Evolutionary conservation across 2,113 vertebrate species (phyloP).

Genomic region (Platysteira castanea): DNA sequence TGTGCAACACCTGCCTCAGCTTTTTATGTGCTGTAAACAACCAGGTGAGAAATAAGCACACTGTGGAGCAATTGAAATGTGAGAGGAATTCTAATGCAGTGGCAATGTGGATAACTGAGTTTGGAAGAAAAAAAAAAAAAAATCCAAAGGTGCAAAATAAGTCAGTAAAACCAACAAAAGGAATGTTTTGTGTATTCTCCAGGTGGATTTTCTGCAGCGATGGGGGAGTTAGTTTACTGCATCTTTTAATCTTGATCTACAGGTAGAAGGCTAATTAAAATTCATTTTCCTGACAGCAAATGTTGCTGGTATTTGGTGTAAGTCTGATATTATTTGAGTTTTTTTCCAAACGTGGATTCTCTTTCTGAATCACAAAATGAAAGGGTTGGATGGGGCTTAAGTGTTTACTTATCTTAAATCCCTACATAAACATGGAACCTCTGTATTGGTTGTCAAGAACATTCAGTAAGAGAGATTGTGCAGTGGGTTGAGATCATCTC

Average conservation of each 20-base stretch:
- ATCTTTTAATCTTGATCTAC: background rate
- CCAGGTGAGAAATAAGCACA: conserved; percentile 10
- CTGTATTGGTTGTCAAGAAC: background rate
- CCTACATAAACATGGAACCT: background rate
- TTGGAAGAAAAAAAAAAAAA: background rate
- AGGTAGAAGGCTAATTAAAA: background rate
- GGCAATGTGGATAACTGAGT: background rate
- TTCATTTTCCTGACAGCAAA: background rate
- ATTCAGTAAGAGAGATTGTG: background rate
- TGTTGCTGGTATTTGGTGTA: background rate
- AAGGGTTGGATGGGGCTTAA: background rate
- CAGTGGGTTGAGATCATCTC: background rate
- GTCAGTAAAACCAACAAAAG: background rate
- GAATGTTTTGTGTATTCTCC: background rate
- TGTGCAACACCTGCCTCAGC: background rate
- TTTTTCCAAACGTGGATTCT: background rate
- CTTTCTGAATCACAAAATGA: background rate
- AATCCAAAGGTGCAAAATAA: background rate
- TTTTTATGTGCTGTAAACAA: conserved; percentile 25
- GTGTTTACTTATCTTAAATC: background rate
- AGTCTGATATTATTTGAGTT: background rate
- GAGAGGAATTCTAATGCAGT: background rate
- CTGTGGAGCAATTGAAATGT: background rate
- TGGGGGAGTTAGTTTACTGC: background rate
- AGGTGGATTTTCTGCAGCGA: background rate